Evolutionary conservation across 1,140 invertebrate genomes (phyloP).

Genomic region (Marisa cornuarietis): DNA sequence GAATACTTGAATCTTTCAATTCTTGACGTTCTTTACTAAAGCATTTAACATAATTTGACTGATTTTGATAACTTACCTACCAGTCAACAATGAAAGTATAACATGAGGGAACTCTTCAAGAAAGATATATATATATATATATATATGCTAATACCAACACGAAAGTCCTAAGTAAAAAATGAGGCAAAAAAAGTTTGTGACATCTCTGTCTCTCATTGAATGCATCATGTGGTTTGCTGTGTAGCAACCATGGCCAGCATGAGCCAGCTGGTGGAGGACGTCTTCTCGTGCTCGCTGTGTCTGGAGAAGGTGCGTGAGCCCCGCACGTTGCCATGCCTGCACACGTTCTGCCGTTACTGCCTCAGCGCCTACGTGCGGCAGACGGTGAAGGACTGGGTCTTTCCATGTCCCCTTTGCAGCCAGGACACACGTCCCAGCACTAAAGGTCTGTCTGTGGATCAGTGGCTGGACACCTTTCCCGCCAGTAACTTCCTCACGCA

Average conservation of each 20-base stretch:
- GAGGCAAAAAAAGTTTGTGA: too few species aligned
- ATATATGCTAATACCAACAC: too few species aligned
- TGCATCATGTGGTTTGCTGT: too few species aligned
- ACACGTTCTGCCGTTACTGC: conserved; percentile 32
- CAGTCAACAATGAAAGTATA: too few species aligned
- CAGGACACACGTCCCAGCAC: conserved; percentile 4
- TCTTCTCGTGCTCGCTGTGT: conserved; percentile 30
- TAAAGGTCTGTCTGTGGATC: conserved; percentile 27
- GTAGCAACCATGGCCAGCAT: conserved; percentile 22
- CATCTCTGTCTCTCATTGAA: too few species aligned
- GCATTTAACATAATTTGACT: too few species aligned
- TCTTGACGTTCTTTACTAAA: too few species aligned
- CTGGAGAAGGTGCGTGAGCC: conserved; percentile 31
- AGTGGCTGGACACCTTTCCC: conserved; percentile 32
- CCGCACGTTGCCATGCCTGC: conserved; percentile 28
- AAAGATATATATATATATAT: too few species aligned
- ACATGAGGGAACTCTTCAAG: too few species aligned
- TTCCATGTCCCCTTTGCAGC: conserved; percentile 26
- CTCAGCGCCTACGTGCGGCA: conserved; percentile 22
- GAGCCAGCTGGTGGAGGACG: conserved; percentile 27
- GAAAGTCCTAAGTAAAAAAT: too few species aligned
- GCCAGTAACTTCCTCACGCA: conserved; percentile 23
- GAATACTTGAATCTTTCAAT: too few species aligned
- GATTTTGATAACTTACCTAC: too few species aligned
- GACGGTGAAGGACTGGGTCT: conserved; percentile 20